Percentiles rank a stretch among this genome's conserved stretches.
Evolutionary conservation across 2,113 vertebrate genomes (phyloP).

Genomic region (Aleadryas rufinucha): DNA sequence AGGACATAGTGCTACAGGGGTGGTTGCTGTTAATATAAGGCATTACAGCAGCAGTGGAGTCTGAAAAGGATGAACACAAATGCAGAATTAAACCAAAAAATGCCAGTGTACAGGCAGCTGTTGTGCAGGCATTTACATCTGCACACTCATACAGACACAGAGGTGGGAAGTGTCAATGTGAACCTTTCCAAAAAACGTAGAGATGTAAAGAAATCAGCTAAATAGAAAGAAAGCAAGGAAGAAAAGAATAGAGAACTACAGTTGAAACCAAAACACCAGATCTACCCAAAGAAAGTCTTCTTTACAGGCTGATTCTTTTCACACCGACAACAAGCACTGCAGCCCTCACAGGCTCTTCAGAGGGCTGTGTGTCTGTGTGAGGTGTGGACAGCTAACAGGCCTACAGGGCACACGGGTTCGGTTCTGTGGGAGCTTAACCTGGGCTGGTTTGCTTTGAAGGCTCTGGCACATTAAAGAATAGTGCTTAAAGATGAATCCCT

Average conservation of each 20-base stretch:
- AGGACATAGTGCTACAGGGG: neutral
- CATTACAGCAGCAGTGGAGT: neutral
- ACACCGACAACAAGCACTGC: neutral
- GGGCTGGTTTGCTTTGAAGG: neutral
- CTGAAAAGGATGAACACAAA: neutral
- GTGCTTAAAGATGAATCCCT: neutral
- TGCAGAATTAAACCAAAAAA: neutral
- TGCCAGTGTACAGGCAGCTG: neutral
- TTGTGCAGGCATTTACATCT: neutral
- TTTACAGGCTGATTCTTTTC: neutral
- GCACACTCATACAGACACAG: neutral
- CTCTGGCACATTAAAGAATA: neutral
- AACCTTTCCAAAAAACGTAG: neutral
- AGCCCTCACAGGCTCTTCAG: neutral
- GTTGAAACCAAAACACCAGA: neutral
- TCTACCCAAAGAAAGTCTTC: neutral
- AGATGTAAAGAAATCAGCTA: neutral
- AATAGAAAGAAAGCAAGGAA: neutral
- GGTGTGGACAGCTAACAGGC: neutral
- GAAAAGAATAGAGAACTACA: neutral
- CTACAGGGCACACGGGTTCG: neutral
- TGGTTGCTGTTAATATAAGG: neutral
- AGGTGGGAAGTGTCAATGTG: neutral
- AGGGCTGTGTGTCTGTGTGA: neutral
- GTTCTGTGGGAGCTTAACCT: neutral